Percentiles rank a stretch among this genome's conserved stretches.
phyloP scores from a whole-genome alignment of 2,888 invertebrate genomes.

The Siphlonurus alternatus region DNA sequence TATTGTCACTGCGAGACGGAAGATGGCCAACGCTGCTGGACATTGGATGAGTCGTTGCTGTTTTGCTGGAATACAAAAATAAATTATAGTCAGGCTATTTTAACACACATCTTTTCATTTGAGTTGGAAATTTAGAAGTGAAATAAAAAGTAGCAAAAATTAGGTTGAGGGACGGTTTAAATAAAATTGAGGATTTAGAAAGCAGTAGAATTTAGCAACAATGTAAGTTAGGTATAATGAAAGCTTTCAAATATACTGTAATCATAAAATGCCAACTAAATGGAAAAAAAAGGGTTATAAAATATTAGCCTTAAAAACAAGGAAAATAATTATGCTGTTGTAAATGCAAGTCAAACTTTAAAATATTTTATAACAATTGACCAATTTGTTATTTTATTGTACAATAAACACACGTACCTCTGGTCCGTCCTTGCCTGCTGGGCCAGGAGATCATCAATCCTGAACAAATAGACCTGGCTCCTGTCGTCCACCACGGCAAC shows the following conservation, averaged over 20 bases:
- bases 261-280: too few relatives aligned
- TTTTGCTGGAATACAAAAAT: neutral
- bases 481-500: neutral
- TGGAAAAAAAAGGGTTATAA: neutral
- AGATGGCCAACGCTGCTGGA: neutral
- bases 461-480: neutral
- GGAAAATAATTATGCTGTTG: neutral
- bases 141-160: too few relatives aligned
- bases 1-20: neutral
- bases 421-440: neutral
- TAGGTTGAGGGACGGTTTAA: too few relatives aligned
- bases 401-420: neutral
- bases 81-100: too few relatives aligned
- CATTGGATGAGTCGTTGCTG: neutral
- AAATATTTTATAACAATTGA: neutral
- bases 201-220: too few relatives aligned
- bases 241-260: too few relatives aligned
- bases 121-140: too few relatives aligned
- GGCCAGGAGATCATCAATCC: neutral
- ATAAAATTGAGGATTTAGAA: too few relatives aligned
- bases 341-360: neutral
- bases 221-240: too few relatives aligned
- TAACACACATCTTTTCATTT: too few relatives aligned
- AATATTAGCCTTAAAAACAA: neutral
- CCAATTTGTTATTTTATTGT: too few relatives aligned